Evolutionary conservation across 2,113 vertebrate genomes (phyloP).

Genomic region (Sus scrofa): T2T-Sscrofa CM000820.6:12325501-12326000

Average conservation of each 20-base stretch:
- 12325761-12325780: neutral
- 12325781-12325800: neutral
- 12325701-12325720: neutral
- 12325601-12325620: too few species aligned
- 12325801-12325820: neutral
- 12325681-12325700: constrained; percentile 29
- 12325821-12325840: neutral
- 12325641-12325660: neutral
- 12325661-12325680: neutral
- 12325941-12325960: neutral
- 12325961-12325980: neutral
- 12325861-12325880: neutral
- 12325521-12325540: neutral
- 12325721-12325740: neutral
- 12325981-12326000: neutral
- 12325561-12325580: neutral
- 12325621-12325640: too few species aligned
- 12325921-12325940: neutral
- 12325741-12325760: neutral
- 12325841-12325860: constrained; percentile 19
- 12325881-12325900: neutral
- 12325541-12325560: neutral
- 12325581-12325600: neutral
- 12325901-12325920: neutral
- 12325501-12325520: neutral